Conservation (phyloP, 35 echinoderm and acorn worm genomes). For the Lytechinus variegatus region DNA sequence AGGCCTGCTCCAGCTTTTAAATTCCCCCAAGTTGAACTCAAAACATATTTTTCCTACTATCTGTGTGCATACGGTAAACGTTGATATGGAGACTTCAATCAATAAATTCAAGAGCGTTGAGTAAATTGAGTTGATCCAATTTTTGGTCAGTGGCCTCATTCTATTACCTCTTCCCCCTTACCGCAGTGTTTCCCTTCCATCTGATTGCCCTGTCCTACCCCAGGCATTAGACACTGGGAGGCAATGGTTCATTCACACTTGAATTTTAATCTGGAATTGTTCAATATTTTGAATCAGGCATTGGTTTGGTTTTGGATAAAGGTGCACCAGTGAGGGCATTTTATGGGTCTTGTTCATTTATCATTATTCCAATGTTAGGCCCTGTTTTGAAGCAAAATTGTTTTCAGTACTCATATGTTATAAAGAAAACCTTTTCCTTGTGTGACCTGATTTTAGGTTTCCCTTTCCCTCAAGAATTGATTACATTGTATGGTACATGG, state of each 20-base stretch:
- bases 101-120: background rate
- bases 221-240: background rate
- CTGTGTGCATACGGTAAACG: background rate
- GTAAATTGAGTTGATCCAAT: slow-evolving; percentile 19
- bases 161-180: background rate
- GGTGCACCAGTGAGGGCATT: no score
- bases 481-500: no score
- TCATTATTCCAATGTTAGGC: background rate
- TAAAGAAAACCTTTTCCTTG: no score
- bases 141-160: slow-evolving; percentile 10
- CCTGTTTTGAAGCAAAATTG: background rate
- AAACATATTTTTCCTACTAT: background rate
- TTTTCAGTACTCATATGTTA: no score
- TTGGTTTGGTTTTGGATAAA: background rate
- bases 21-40: background rate
- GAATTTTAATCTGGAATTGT: background rate
- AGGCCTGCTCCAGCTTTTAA: background rate
- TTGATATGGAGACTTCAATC: slow-evolving; percentile 11
- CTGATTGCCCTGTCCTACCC: background rate
- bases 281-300: background rate
- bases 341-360: no score
- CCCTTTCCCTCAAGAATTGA: no score
- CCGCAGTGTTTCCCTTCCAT: background rate
- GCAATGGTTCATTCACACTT: background rate
- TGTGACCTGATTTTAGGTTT: no score